Conservation (phyloP, 2,113 vertebrate genomes). For the Siphamia tubifer region DNA sequence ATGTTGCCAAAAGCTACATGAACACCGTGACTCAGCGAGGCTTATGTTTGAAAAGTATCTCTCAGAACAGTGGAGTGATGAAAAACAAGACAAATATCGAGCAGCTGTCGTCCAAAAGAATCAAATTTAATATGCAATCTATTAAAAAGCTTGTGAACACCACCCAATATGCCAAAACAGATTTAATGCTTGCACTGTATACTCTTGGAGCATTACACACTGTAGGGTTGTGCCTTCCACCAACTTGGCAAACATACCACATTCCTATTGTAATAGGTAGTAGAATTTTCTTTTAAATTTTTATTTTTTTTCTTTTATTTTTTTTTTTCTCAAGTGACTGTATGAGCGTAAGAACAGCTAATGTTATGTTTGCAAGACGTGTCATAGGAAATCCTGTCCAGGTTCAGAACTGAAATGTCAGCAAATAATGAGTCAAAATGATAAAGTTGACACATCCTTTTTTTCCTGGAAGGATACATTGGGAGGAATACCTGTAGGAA, state of each 20-base stretch:
- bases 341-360: background rate
- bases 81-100: conserved; percentile 38
- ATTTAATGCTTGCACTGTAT: conserved; percentile 14
- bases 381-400: conserved; percentile 24
- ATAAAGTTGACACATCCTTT: conserved; percentile 8
- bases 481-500: background rate
- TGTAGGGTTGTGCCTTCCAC: conserved; percentile 11
- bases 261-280: conserved; percentile 46
- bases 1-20: conserved; percentile 23
- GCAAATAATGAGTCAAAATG: background rate
- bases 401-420: conserved; percentile 6
- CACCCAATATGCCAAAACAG: conserved; percentile 6
- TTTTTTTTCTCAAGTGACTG: background rate
- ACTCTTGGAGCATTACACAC: background rate
- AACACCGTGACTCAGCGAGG: conserved; percentile 35
- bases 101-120: conserved; percentile 53
- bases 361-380: conserved; percentile 31
- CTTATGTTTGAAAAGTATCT: conserved; percentile 4
- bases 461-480: background rate
- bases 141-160: conserved; percentile 11
- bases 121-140: background rate
- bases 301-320: too few relatives aligned
- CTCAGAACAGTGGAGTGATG: background rate
- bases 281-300: background rate
- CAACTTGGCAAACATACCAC: conserved; percentile 34